Conservation (phyloP, 2,797 vertebrate genomes). For the Holocentrus rufus region DNA sequence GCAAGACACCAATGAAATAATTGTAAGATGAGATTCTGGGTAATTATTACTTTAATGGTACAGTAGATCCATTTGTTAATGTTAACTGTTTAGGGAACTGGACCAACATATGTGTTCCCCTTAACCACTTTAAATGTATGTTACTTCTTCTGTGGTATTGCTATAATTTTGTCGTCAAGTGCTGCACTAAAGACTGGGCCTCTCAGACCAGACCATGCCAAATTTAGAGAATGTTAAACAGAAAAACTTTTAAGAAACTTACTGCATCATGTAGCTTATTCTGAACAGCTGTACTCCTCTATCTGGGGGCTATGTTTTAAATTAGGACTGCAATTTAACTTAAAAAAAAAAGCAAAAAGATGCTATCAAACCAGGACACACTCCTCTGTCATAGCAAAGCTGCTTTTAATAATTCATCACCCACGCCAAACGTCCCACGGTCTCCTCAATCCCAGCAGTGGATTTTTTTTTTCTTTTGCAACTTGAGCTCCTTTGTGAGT, state of each 20-base stretch:
- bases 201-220: neutral
- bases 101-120: slow-evolving; percentile 2
- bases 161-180: neutral
- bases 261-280: neutral
- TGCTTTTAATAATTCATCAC: slow-evolving; percentile 71
- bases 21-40: too few relatives aligned
- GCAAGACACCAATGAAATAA: too few relatives aligned
- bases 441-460: slow-evolving; percentile 36
- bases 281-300: slow-evolving; percentile 26
- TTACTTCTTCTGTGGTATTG: slow-evolving; percentile 4
- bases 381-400: slow-evolving; percentile 53
- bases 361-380: slow-evolving; percentile 52
- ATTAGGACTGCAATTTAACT: slow-evolving; percentile 47
- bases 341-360: slow-evolving; percentile 38
- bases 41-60: too few relatives aligned
- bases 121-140: neutral
- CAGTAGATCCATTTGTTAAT: too few relatives aligned
- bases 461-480: slow-evolving; percentile 33
- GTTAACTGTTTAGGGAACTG: neutral
- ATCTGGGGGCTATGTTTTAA: slow-evolving; percentile 37
- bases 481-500: slow-evolving; percentile 30
- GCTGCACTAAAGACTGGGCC: neutral
- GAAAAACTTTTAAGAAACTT: slow-evolving; percentile 17
- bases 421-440: slow-evolving; percentile 53
- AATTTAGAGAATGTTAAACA: slow-evolving; percentile 17